Percentiles rank a stretch among this genome's conserved stretches.
These are phyloP conservation scores for Tuta absoluta DNA, from an alignment of 2,888 invertebrate genomes.

Conservation along the genomic window DNA sequence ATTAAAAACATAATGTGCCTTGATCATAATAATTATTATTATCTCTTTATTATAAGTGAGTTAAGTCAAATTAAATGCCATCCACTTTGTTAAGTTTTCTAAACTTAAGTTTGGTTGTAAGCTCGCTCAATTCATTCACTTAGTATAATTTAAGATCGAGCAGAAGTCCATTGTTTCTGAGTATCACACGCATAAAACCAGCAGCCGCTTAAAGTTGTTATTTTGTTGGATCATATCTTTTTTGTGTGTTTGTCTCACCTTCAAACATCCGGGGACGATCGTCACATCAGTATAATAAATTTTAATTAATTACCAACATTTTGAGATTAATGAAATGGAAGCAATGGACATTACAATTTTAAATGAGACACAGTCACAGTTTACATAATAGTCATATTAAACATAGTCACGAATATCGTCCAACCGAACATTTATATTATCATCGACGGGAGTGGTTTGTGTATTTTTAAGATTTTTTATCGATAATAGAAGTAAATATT, in stretches of 20 bases:
- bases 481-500: constrained; percentile 65
- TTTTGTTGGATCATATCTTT: constrained; percentile 14
- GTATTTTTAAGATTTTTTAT: constrained; percentile 68
- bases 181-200: not conserved
- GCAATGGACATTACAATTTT: constrained; percentile 63
- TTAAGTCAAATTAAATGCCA: constrained; percentile 82
- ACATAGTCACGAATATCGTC: constrained; percentile 69
- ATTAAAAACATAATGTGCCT: constrained; percentile 73
- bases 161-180: constrained; percentile 56
- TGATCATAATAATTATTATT: constrained; percentile 74
- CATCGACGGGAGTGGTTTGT: constrained; percentile 75
- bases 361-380: constrained; percentile 55
- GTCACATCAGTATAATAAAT: constrained; percentile 34
- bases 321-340: constrained; percentile 37
- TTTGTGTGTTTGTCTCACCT: constrained; percentile 22
- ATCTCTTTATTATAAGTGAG: constrained; percentile 71
- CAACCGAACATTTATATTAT: constrained; percentile 68
- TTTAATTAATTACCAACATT: constrained; percentile 39
- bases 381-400: constrained; percentile 65
- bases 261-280: constrained; percentile 23
- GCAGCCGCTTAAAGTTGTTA: not conserved
- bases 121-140: constrained; percentile 79
- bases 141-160: constrained; percentile 64
- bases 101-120: constrained; percentile 66
- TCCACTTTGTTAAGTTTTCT: constrained; percentile 81